Base-by-base conservation (phyloP, 2,797 vertebrate genomes). In the Rhabdophis nuchalis region DNA sequence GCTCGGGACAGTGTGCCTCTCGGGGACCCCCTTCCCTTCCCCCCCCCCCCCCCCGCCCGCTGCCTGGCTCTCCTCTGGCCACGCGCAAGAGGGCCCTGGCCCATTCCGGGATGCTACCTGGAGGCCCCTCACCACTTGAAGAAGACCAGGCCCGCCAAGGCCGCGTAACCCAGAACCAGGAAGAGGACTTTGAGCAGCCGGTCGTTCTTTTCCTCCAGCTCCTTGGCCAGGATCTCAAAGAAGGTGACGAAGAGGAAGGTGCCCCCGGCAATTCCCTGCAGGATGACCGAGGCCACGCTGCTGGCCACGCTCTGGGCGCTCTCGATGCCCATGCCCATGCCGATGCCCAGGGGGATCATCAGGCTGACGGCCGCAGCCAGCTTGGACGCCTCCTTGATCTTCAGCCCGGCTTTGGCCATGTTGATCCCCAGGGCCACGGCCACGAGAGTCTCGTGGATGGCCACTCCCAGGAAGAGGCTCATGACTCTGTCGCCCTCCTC, bases 221-320 rank as follows among this genome's bases (percentile, higher is more conserved):
- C 99, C 87, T 97, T 98, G 0, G 97, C 97, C 72, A 99, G 96
- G 94, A 99, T 98, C 97, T 99, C 99, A 1, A 99, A 98, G 97
- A 99, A 99, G 56, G 98, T 98, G 95, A 99, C 95, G 0, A 99
- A 99, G 23, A 99, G 97, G 96, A 99, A 99, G 1, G 99, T 99
- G 25, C 99, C 99, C 0, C 97, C 98, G 0, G 99, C 98, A 0
- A 99, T 1, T 25, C 99, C 99, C 94, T 99, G 99, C 87, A 99
- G 97, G 89, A 99, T 97, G 93, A 98, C 98, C 0, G 98, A 99
- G 0, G 96, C 95, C 3, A 99, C 72, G 46, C 90, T 93, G 92
- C 98, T 97, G 2, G 98, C 97, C 50, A 98, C 13, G 0, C 95
- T 98, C 36, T 95, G 97, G 0, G 97, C 95, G 1, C 98, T 98